phyloP scores from a whole-genome alignment of 2,888 invertebrate species.

The Choreutis nemorana region DNA sequence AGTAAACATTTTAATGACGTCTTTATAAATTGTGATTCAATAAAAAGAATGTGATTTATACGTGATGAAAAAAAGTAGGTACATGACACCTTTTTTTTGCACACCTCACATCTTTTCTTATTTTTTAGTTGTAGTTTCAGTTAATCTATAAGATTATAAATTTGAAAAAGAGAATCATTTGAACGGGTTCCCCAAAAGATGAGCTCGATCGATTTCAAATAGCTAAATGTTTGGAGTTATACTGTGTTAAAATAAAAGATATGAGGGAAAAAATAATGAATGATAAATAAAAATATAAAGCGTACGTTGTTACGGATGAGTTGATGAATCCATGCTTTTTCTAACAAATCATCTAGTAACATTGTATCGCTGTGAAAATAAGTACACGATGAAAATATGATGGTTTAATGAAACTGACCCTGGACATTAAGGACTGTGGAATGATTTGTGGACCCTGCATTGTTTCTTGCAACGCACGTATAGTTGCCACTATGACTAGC shows the following conservation, averaged over 20 bases:
- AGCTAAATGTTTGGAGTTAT: slow-evolving; percentile 69
- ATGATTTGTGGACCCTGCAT: slow-evolving; percentile 73
- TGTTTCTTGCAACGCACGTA: slow-evolving; percentile 78
- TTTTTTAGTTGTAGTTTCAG: no score
- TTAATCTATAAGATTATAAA: no score
- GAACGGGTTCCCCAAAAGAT: slow-evolving; percentile 69
- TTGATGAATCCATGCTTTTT: slow-evolving; percentile 48
- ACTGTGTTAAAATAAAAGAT: slow-evolving; percentile 19
- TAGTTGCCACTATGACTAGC: slow-evolving; percentile 78
- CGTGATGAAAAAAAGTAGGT: no score
- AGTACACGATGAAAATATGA: slow-evolving; percentile 16
- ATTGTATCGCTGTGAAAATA: slow-evolving; percentile 24
- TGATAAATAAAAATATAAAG: slow-evolving; percentile 24
- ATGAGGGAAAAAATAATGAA: slow-evolving; percentile 17
- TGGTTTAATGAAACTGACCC: slow-evolving; percentile 52
- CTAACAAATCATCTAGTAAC: slow-evolving; percentile 30
- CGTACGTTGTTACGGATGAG: slow-evolving; percentile 31
- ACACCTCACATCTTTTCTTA: no score
- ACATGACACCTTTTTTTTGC: no score
- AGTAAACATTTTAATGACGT: no score
- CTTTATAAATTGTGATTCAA: no score
- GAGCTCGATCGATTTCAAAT: slow-evolving; percentile 70
- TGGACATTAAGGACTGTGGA: slow-evolving; percentile 68
- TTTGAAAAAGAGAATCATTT: no score
- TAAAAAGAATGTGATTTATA: no score